These are phyloP conservation scores for Alviniconcha marisindica DNA, from an alignment of 1,140 invertebrate species.

Conservation along the genomic window DNA sequence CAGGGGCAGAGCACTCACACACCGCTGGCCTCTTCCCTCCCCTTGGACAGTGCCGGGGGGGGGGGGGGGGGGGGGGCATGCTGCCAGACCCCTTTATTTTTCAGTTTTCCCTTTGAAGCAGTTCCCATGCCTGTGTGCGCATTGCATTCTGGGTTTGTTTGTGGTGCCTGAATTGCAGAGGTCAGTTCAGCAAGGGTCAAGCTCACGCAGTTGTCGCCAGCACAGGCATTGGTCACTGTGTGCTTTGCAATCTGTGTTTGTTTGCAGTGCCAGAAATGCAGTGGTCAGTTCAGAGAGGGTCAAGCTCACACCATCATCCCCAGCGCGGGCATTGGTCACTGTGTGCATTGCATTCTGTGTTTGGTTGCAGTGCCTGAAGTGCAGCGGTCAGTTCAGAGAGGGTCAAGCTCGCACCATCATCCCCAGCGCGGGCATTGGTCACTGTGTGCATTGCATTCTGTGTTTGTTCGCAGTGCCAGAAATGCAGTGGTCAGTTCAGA, in stretches of 20 bases:
- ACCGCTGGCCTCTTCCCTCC: neutral
- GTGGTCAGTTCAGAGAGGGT: neutral
- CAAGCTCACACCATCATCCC: neutral
- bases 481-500: constrained; percentile 4
- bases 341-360: too few relatives aligned
- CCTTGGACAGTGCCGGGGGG: neutral
- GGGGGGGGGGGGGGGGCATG: too few relatives aligned
- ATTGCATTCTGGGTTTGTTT: too few relatives aligned
- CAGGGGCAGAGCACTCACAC: neutral
- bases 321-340: neutral
- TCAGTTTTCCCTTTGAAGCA: too few relatives aligned
- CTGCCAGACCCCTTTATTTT: too few relatives aligned
- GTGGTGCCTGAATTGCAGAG: constrained; percentile 27
- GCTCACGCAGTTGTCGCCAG: neutral
- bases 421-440: neutral
- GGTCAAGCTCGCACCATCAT: neutral
- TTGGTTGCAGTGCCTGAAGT: constrained; percentile 34
- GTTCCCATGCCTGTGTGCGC: too few relatives aligned
- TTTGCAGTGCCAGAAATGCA: constrained; percentile 32
- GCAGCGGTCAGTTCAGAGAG: neutral
- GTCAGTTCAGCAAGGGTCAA: neutral
- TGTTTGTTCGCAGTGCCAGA: constrained; percentile 32
- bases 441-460: too few relatives aligned
- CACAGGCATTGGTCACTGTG: neutral
- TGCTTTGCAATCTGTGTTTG: too few relatives aligned